phyloP scores from a whole-genome alignment of 2,113 vertebrate species.

The Amblyopsis rosae region DNA sequence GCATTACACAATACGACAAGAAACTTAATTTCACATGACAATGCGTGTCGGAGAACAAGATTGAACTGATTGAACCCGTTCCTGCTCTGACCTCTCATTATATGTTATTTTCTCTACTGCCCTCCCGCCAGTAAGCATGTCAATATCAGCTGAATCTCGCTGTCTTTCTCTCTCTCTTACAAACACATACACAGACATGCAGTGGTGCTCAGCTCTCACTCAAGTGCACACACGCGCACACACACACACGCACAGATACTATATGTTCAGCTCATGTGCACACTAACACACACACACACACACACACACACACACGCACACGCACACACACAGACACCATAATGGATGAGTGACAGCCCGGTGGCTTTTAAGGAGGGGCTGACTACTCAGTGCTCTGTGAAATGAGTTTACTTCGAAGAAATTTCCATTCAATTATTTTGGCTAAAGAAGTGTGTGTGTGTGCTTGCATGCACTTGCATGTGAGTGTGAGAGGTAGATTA shows the following conservation, averaged over 20 bases:
- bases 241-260: neutral
- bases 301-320: constrained; percentile 8
- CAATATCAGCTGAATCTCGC: constrained; percentile 47
- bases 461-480: too few species aligned
- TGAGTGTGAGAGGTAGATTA: constrained; percentile 28
- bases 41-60: too few species aligned
- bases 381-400: constrained; percentile 59
- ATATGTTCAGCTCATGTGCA: neutral
- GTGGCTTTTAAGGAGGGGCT: constrained; percentile 30
- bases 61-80: constrained; percentile 1
- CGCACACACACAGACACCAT: constrained; percentile 20
- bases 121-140: constrained; percentile 51
- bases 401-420: constrained; percentile 63
- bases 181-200: too few species aligned
- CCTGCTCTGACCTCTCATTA: constrained; percentile 49
- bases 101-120: constrained; percentile 41
- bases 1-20: constrained; percentile 3
- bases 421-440: constrained; percentile 46
- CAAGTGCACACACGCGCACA: too few species aligned
- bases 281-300: constrained; percentile 6
- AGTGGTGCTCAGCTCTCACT: too few species aligned
- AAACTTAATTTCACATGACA: constrained; percentile 8
- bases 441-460: constrained; percentile 8
- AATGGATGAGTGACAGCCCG: constrained; percentile 56
- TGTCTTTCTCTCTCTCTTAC: too few species aligned